phyloP scores from a whole-genome alignment of 92 coral and sea anemone species.

The Porites divaricata region DNA sequence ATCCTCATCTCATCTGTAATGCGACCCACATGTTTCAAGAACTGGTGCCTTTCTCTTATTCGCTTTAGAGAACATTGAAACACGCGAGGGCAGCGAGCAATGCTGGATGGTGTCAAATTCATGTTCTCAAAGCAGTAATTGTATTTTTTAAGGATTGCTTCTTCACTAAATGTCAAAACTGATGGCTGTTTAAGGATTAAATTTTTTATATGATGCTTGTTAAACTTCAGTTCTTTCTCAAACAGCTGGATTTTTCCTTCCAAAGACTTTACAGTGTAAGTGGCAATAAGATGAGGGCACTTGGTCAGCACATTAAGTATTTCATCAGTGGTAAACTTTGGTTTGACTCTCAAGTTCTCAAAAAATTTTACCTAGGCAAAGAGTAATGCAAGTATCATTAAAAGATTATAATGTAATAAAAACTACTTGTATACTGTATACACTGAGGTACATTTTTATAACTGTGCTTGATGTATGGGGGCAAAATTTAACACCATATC shows the following conservation, averaged over 20 bases:
- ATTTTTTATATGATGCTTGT: slow-evolving; percentile 86
- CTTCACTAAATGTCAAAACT: slow-evolving; percentile 83
- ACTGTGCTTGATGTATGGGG: too few relatives aligned
- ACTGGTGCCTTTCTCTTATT: slow-evolving; percentile 85
- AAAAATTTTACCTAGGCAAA: slow-evolving; percentile 71
- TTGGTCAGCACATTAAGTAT: slow-evolving; percentile 88
- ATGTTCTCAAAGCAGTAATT: slow-evolving; percentile 79
- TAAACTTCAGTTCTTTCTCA: slow-evolving; percentile 83
- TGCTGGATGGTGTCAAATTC: slow-evolving; percentile 79
- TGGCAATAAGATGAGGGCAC: slow-evolving; percentile 88
- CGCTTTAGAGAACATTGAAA: slow-evolving; percentile 93
- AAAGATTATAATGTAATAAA: neutral
- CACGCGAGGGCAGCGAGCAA: slow-evolving; percentile 92
- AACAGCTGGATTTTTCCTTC: slow-evolving; percentile 71
- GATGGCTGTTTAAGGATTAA: slow-evolving; percentile 93
- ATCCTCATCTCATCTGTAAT: slow-evolving; percentile 71
- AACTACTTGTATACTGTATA: neutral
- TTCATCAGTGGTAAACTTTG: slow-evolving; percentile 82
- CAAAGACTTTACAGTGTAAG: slow-evolving; percentile 71
- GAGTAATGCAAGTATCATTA: neutral
- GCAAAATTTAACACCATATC: too few relatives aligned
- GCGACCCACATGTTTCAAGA: slow-evolving; percentile 72
- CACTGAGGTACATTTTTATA: neutral
- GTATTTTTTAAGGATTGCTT: slow-evolving; percentile 78
- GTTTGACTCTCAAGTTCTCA: slow-evolving; percentile 70